phyloP scores from a whole-genome alignment of 1,140 invertebrate species.

The Lasioglossum albipes region DNA sequence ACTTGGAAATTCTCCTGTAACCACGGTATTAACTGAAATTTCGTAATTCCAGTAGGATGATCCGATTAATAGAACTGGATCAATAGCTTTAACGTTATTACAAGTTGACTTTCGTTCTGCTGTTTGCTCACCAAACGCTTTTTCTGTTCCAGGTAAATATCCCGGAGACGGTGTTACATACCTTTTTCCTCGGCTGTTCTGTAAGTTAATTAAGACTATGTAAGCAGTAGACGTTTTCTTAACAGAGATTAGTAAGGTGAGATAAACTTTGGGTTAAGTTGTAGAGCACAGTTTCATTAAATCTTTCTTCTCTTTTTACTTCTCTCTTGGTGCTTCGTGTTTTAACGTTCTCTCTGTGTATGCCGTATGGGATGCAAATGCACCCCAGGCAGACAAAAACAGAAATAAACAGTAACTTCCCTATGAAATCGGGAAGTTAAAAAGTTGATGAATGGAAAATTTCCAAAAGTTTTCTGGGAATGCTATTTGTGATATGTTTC shows the following conservation, averaged over 20 bases:
- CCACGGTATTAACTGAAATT: constrained; percentile 19
- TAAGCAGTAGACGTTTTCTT: background rate
- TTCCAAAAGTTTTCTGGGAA: no score
- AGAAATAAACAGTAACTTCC: no score
- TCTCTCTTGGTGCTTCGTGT: background rate
- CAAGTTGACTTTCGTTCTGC: background rate
- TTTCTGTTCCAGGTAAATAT: constrained; percentile 52
- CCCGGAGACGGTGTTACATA: background rate
- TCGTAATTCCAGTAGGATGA: constrained; percentile 1
- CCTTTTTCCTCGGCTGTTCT: background rate
- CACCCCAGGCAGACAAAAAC: no score
- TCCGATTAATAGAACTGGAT: constrained; percentile 5
- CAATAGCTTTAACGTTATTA: constrained; percentile 5
- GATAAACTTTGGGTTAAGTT: background rate
- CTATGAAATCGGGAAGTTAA: no score
- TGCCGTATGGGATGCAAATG: no score
- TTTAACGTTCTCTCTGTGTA: background rate
- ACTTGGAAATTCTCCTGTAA: background rate
- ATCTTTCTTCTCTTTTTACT: background rate
- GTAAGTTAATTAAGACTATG: constrained; percentile 22
- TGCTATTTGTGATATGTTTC: no score
- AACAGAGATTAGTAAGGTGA: background rate
- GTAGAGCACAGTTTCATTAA: background rate
- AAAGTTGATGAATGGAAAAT: no score
- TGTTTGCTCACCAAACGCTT: constrained; percentile 20